Percentiles rank a stretch among this genome's conserved stretches.
These are phyloP conservation scores for Neoitamus cyanurus DNA, from an alignment of 2,888 invertebrate genomes.

Conservation along the genomic window DNA sequence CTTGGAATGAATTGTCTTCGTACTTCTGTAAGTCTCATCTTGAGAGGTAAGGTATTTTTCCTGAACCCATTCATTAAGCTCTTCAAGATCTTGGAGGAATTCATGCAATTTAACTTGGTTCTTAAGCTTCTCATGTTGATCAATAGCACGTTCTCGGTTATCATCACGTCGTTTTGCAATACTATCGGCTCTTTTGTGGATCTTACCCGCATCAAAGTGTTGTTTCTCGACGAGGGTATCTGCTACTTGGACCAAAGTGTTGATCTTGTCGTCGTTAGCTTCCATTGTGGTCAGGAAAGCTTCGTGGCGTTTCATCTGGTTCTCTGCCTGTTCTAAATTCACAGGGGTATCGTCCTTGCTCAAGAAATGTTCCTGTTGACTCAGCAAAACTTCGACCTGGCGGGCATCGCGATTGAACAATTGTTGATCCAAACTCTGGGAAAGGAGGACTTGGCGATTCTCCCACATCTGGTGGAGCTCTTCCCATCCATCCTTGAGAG, in stretches of 20 bases:
- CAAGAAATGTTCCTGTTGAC: slow-evolving; percentile 97
- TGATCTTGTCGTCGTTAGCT: slow-evolving; percentile 99
- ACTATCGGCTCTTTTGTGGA: slow-evolving; percentile 94
- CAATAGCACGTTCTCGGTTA: slow-evolving; percentile 91
- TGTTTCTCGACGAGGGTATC: slow-evolving; percentile 89
- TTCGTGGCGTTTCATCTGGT: slow-evolving; percentile 96
- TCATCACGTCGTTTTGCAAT: slow-evolving; percentile 90
- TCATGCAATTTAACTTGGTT: slow-evolving; percentile 96
- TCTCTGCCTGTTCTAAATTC: slow-evolving; percentile 97
- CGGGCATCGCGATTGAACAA: slow-evolving; percentile 96
- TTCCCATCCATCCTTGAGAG: slow-evolving; percentile 98
- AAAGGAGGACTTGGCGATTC: slow-evolving; percentile 92
- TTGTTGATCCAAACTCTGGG: slow-evolving; percentile 94
- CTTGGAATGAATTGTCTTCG: slow-evolving; percentile 99
- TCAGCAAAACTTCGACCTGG: slow-evolving; percentile 96
- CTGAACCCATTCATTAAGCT: slow-evolving; percentile 98
- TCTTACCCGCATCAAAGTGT: slow-evolving; percentile 96
- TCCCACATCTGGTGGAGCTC: slow-evolving; percentile 99
- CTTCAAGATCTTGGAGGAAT: slow-evolving; percentile 94
- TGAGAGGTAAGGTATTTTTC: slow-evolving; percentile 99
- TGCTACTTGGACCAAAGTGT: slow-evolving; percentile 94
- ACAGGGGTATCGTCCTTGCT: slow-evolving; percentile 96
- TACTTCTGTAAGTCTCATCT: slow-evolving; percentile 98
- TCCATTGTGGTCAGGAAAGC: slow-evolving; percentile 99
- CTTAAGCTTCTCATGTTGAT: slow-evolving; percentile 91